Conservation (phyloP, 1,140 invertebrate species). For the Drosophila ogumai region DNA sequence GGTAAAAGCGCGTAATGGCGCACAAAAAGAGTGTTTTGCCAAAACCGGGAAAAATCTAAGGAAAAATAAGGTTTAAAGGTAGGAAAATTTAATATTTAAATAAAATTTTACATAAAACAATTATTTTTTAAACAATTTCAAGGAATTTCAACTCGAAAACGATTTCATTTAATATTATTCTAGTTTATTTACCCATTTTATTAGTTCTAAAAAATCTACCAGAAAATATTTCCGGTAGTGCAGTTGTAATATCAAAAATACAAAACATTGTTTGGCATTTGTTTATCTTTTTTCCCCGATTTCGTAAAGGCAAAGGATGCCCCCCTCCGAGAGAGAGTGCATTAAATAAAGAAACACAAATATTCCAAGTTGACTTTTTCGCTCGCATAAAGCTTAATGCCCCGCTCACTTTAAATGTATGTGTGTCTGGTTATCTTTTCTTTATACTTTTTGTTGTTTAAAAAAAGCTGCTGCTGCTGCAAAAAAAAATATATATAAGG, state of each 20-base stretch:
- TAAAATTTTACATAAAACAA: neutral
- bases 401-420: conserved; percentile 19
- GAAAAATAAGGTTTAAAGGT: neutral
- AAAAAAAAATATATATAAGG: conserved; percentile 12
- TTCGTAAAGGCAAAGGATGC: neutral
- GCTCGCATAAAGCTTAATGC: conserved; percentile 49
- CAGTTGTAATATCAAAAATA: neutral
- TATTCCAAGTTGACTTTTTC: conserved; percentile 34
- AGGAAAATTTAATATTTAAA: neutral
- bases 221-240: neutral
- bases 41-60: conserved; percentile 2
- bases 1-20: conserved; percentile 34
- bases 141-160: neutral
- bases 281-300: neutral
- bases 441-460: conserved; percentile 17
- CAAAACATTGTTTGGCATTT: neutral
- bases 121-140: too few species aligned
- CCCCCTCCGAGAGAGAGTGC: neutral
- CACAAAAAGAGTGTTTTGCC: conserved; percentile 23
- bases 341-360: conserved; percentile 35
- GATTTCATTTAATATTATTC: neutral
- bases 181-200: neutral
- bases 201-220: neutral
- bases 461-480: conserved; percentile 21
- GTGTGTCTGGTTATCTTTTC: conserved; percentile 11